These are phyloP conservation scores for Cyprinodon diabolis DNA, from an alignment of 2,797 vertebrate genomes.

Conservation along the genomic window DNA sequence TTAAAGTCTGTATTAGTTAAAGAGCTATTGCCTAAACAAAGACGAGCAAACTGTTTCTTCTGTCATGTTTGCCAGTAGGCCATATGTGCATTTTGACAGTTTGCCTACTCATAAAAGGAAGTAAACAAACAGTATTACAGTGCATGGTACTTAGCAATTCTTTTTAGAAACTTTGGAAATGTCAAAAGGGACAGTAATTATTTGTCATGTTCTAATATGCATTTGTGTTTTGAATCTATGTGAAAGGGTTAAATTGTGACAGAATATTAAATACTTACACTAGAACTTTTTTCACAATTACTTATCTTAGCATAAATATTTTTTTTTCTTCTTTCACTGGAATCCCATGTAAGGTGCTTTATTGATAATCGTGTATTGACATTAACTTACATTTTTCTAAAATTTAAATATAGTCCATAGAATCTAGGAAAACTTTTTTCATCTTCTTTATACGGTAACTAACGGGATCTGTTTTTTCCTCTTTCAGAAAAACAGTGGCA, in stretches of 20 bases:
- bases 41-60: conserved; percentile 77
- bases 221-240: background rate
- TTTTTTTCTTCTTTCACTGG: no score
- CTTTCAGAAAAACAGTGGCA: no score
- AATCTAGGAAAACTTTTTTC: no score
- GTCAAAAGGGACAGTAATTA: conserved; percentile 6
- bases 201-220: background rate
- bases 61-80: conserved; percentile 70
- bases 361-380: no score
- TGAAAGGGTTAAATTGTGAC: background rate
- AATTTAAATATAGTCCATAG: no score
- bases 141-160: conserved; percentile 25
- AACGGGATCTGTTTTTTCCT: no score
- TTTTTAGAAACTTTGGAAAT: background rate
- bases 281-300: background rate
- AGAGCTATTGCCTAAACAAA: conserved; percentile 69
- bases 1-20: conserved; percentile 75
- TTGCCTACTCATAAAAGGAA: conserved; percentile 54
- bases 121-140: conserved; percentile 44
- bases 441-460: no score
- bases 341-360: no score
- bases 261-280: background rate
- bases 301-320: no score
- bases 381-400: no score
- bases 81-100: conserved; percentile 68